Base-by-base conservation (phyloP, 53 echinoderm and acorn worm species). In the Patiria pectinifera region DNA sequence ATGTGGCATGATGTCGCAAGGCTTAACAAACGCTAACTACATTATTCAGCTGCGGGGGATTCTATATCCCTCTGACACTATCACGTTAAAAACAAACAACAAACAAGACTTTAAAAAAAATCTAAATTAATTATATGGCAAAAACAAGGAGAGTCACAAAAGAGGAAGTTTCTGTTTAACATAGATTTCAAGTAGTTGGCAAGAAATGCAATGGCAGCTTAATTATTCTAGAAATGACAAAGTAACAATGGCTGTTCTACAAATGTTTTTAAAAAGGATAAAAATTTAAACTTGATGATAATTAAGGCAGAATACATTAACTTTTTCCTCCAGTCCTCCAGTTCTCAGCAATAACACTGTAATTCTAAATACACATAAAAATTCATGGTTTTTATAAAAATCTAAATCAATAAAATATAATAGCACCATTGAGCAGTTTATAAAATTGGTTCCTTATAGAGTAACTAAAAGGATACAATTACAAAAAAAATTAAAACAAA, bases 351-450 rank as follows among this genome's bases (percentile, higher is more conserved):
- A 14, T 58, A 84, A 15, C 59, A 63, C 3, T 11, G 53, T 53
- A 35, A 84, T 13, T 66, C 59, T 43, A 84, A 9, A 18, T 58
- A 89, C 80, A 90, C 48, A 80, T 60, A 77, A 45, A 62, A 35
- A 81, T 53, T 53, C 6, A 6, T 53, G 53, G 5, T 59, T 15
- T 43, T 21, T 19, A 59, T 43, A 83, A 59, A 59, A 59, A 11
- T 16, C 22, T 60, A 59, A 60, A 23, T 25, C 7, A 13, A 58
- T 78, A 80, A 22, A 89, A 89, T 76, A 35, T 58, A 90, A 90
- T 90, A 90, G 90, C 90, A 90, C 90, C 90, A 90, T 80, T 81
- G 82, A 90, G 90, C 90, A 80, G 90, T 90, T 48, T 63, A 80
- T 77, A 80, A 58, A 88, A 90, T 71, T 46, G 21, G 47, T 62